Evolutionary conservation across 2,113 vertebrate genomes (phyloP).

Genomic region (Sapayoa aenigma): DNA sequence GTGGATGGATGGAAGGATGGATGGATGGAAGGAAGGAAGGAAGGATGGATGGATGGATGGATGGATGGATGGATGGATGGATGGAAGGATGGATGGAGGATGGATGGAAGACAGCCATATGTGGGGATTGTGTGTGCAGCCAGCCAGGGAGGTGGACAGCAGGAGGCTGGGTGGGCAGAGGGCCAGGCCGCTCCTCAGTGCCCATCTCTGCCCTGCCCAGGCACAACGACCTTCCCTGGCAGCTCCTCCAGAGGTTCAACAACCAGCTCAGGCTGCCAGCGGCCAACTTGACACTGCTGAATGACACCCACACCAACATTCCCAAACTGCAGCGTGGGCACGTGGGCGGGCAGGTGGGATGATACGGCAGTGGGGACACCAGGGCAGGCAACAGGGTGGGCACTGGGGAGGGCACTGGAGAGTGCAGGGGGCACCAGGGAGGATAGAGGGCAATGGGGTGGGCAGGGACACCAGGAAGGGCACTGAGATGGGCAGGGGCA

Average conservation of each 20-base stretch:
- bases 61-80: neutral
- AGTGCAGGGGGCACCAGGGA: neutral
- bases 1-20: neutral
- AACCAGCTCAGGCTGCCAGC: constrained; percentile 73
- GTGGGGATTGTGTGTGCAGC: no score
- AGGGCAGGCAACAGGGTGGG: fast-evolving
- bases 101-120: neutral
- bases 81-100: neutral
- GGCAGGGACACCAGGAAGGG: neutral
- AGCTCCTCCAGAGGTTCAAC: constrained; percentile 80
- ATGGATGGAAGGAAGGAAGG: neutral
- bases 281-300: constrained; percentile 77
- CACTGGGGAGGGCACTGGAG: neutral
- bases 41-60: neutral
- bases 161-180: fast-evolving
- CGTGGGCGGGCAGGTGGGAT: constrained; percentile 87
- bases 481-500: no score
- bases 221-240: constrained; percentile 94
- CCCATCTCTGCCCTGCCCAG: constrained; percentile 48
- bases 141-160: neutral
- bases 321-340: constrained; percentile 81
- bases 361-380: fast-evolving
- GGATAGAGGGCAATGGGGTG: no score
- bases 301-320: constrained; percentile 89
- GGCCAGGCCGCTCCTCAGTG: neutral